These are phyloP conservation scores for Cotesia glomerata DNA, from an alignment of 1,140 invertebrate species.

Conservation along the genomic window DNA sequence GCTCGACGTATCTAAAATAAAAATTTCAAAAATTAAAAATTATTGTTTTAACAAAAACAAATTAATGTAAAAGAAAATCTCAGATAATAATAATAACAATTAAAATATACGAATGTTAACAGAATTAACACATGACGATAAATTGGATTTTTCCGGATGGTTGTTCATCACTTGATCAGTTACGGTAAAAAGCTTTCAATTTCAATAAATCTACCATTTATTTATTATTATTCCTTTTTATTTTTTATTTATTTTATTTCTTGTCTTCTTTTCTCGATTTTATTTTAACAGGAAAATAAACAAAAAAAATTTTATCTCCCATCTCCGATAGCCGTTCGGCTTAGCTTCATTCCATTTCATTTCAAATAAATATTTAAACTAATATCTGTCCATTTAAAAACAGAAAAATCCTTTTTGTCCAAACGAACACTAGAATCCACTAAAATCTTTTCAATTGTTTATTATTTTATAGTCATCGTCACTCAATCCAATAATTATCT, in stretches of 20 bases:
- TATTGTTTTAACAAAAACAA: too few relatives aligned
- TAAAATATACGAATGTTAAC: not conserved
- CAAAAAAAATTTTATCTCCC: not conserved
- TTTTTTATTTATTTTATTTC: not conserved
- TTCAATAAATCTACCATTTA: conserved; percentile 23
- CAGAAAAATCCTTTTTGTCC: not conserved
- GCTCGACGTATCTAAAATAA: too few relatives aligned
- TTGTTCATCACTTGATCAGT: too few relatives aligned
- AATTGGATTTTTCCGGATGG: conserved; percentile 32
- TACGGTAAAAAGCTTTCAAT: conserved; percentile 31
- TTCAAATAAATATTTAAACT: too few relatives aligned
- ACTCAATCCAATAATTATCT: too few relatives aligned
- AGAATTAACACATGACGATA: conserved; percentile 24
- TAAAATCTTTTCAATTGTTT: not conserved
- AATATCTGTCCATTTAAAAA: too few relatives aligned
- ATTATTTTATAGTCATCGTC: not conserved
- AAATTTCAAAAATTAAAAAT: too few relatives aligned
- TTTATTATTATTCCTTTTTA: conserved; percentile 6
- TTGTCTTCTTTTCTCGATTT: not conserved
- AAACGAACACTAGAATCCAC: not conserved
- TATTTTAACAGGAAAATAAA: not conserved
- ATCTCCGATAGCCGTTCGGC: too few relatives aligned
- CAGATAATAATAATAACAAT: not conserved
- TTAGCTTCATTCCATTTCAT: too few relatives aligned
- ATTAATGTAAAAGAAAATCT: not conserved